Conservation (phyloP, 1,140 invertebrate species). For the Leptinotarsa lineolata region DNA sequence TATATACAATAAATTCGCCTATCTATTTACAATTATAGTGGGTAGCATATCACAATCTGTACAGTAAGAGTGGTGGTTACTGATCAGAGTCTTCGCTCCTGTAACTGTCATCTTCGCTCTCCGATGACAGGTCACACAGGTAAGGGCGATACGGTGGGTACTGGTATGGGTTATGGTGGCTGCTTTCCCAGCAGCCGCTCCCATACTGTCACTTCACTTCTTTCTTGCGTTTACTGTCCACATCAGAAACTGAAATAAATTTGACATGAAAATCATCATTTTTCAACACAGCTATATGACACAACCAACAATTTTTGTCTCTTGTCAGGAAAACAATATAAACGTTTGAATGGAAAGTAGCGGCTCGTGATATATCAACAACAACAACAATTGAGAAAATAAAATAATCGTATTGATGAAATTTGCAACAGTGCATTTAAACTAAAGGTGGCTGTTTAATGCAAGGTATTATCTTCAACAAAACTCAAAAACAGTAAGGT, state of each 20-base stretch:
- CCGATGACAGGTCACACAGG: conserved; percentile 28
- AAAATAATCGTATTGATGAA: too few species aligned
- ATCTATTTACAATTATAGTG: conserved; percentile 47
- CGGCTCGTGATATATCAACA: too few species aligned
- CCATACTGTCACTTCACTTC: conserved; percentile 55
- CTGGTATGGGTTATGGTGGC: conserved; percentile 37
- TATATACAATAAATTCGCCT: conserved; percentile 46
- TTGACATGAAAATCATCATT: too few species aligned
- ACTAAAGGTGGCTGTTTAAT: too few species aligned
- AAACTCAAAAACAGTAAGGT: too few species aligned
- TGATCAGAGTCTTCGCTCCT: conserved; percentile 33
- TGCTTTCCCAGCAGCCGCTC: conserved; percentile 46
- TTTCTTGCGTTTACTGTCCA: conserved; percentile 53
- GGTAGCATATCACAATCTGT: conserved; percentile 52
- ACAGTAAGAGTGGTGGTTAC: conserved; percentile 40
- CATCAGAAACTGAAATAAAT: conserved; percentile 48
- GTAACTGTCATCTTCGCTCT: conserved; percentile 34
- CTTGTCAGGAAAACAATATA: too few species aligned
- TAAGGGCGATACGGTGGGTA: conserved; percentile 35
- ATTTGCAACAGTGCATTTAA: too few species aligned
- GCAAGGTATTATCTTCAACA: too few species aligned
- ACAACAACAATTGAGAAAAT: too few species aligned
- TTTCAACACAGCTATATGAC: too few species aligned
- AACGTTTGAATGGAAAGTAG: too few species aligned
- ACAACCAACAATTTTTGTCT: too few species aligned